Conservation (phyloP, 2,113 vertebrate species). For the Petrocephalus microphthalmus region DNA sequence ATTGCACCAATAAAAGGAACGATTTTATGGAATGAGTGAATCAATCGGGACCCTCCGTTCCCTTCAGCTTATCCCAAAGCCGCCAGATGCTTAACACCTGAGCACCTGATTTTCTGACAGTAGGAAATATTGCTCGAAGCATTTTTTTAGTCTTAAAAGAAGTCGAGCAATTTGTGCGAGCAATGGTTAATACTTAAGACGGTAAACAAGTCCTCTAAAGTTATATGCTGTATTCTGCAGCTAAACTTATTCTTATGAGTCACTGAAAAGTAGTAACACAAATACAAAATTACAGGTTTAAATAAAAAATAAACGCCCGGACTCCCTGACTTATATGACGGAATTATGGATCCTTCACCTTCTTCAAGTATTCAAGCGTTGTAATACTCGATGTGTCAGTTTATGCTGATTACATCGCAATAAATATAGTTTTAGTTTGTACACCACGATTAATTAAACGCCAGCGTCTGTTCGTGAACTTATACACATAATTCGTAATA, state of each 20-base stretch:
- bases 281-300: not conserved
- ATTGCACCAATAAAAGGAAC: not conserved
- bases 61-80: not conserved
- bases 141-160: slow-evolving; percentile 15
- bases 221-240: slow-evolving; percentile 2
- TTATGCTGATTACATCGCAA: not conserved
- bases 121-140: slow-evolving; percentile 7
- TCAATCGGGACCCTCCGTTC: not conserved
- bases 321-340: not conserved
- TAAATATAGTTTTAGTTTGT: not conserved
- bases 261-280: not conserved
- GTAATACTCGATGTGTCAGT: not conserved
- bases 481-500: not conserved
- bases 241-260: not conserved
- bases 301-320: too few relatives aligned
- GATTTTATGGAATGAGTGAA: slow-evolving; percentile 2
- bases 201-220: slow-evolving; percentile 16
- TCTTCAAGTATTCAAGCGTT: not conserved
- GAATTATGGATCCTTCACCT: not conserved
- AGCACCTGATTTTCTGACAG: slow-evolving; percentile 37
- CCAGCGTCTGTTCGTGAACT: not conserved
- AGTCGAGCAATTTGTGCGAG: slow-evolving; percentile 22
- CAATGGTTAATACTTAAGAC: slow-evolving; percentile 21
- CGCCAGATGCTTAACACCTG: slow-evolving; percentile 36
- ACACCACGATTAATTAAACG: not conserved